A percentile compares a stretch with the other conserved stretches of the same genome.
Conservation (phyloP, 2,888 invertebrate genomes). For the Spilarctia lutea region DNA sequence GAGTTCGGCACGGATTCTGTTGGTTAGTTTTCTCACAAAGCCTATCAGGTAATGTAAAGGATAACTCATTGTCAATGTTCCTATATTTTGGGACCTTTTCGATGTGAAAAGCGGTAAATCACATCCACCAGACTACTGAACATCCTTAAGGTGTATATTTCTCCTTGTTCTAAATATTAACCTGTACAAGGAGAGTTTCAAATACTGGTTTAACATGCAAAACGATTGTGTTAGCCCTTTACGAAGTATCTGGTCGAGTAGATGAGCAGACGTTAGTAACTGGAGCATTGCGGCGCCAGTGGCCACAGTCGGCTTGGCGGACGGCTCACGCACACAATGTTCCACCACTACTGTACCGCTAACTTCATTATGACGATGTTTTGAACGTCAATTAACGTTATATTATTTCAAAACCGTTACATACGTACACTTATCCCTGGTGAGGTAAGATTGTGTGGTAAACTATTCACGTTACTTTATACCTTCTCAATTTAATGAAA, state of each 20-base stretch:
- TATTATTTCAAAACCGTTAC: constrained; percentile 59
- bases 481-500: constrained; percentile 35
- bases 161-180: background rate
- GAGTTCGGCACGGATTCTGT: background rate
- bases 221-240: constrained; percentile 37
- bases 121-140: background rate
- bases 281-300: constrained; percentile 83
- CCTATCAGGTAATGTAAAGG: background rate
- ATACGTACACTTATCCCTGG: constrained; percentile 52
- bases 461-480: constrained; percentile 49
- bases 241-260: constrained; percentile 55
- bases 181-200: background rate
- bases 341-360: constrained; percentile 63
- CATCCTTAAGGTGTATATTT: background rate
- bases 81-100: background rate
- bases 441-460: constrained; percentile 52
- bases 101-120: background rate
- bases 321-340: constrained; percentile 72
- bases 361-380: constrained; percentile 56
- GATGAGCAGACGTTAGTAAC: constrained; percentile 62
- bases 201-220: constrained; percentile 34
- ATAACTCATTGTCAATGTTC: background rate
- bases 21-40: background rate
- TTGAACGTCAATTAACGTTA: constrained; percentile 75
- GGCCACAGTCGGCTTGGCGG: constrained; percentile 58